Conservation (phyloP, 2,888 invertebrate species). For the Habrosyne pyritoides region DNA sequence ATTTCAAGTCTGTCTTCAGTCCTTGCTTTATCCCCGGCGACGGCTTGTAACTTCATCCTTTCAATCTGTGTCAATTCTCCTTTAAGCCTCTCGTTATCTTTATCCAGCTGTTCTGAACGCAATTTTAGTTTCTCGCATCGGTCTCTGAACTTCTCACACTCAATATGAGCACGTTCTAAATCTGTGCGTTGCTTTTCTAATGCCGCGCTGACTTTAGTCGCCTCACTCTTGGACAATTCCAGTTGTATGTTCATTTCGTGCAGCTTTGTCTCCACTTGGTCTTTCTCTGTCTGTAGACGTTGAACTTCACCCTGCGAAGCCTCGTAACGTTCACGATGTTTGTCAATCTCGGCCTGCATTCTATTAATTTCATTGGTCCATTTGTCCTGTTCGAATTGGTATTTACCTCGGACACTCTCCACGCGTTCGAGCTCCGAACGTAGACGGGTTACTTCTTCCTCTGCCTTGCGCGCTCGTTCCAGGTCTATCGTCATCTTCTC, state of each 20-base stretch:
- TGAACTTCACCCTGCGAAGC: slow-evolving; percentile 89
- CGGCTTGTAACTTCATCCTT: slow-evolving; percentile 87
- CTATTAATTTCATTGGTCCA: slow-evolving; percentile 87
- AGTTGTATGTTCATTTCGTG: slow-evolving; percentile 92
- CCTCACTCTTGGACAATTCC: slow-evolving; percentile 91
- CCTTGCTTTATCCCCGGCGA: slow-evolving; percentile 85
- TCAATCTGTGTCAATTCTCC: slow-evolving; percentile 87
- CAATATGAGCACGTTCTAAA: slow-evolving; percentile 92
- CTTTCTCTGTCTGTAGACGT: slow-evolving; percentile 84
- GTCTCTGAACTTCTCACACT: slow-evolving; percentile 94
- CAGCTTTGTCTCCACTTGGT: slow-evolving; percentile 87
- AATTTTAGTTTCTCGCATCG: slow-evolving; percentile 92
- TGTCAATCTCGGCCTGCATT: slow-evolving; percentile 89
- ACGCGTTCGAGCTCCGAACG: slow-evolving; percentile 88
- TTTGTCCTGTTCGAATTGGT: slow-evolving; percentile 83
- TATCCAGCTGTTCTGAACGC: slow-evolving; percentile 87
- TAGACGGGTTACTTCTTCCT: slow-evolving; percentile 86
- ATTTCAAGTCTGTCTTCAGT: slow-evolving; percentile 90
- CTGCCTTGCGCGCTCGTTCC: slow-evolving; percentile 88
- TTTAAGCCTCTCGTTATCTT: slow-evolving; percentile 80
- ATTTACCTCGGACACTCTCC: slow-evolving; percentile 87
- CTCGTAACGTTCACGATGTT: slow-evolving; percentile 90
- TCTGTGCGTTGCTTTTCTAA: slow-evolving; percentile 92
- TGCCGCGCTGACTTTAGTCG: slow-evolving; percentile 87
- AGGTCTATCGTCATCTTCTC: slow-evolving; percentile 92